phyloP scores from a whole-genome alignment of 2,113 vertebrate genomes.

The Notarius lentiginosus region DNA sequence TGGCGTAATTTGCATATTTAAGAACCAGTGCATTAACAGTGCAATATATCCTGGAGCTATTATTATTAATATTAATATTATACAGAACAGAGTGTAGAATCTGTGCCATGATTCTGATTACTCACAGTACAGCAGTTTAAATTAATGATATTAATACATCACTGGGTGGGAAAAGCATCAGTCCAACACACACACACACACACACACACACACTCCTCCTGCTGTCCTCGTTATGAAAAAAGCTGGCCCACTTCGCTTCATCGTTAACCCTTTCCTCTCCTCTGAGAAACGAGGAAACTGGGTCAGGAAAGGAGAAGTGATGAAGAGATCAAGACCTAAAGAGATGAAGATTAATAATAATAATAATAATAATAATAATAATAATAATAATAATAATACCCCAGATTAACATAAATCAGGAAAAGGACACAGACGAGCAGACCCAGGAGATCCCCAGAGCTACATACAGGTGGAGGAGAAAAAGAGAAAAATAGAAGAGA shows the following conservation, averaged over 20 bases:
- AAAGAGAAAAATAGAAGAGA: neutral
- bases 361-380: neutral
- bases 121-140: neutral
- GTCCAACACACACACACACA: neutral
- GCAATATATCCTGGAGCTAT: neutral
- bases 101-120: neutral
- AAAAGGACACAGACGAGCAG: neutral
- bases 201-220: conserved; percentile 32
- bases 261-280: conserved; percentile 62
- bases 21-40: neutral
- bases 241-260: conserved; percentile 67
- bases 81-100: neutral
- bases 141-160: neutral
- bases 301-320: conserved; percentile 60
- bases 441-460: neutral
- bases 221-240: conserved; percentile 68
- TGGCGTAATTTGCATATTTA: neutral
- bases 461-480: neutral
- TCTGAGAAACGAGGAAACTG: conserved; percentile 59
- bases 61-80: neutral
- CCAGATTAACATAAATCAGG: no score
- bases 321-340: neutral
- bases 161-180: no score
- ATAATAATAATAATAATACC: neutral
- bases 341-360: neutral